phyloP scores from a whole-genome alignment of 2,888 invertebrate species.

The Xestia sexstrigata region DNA sequence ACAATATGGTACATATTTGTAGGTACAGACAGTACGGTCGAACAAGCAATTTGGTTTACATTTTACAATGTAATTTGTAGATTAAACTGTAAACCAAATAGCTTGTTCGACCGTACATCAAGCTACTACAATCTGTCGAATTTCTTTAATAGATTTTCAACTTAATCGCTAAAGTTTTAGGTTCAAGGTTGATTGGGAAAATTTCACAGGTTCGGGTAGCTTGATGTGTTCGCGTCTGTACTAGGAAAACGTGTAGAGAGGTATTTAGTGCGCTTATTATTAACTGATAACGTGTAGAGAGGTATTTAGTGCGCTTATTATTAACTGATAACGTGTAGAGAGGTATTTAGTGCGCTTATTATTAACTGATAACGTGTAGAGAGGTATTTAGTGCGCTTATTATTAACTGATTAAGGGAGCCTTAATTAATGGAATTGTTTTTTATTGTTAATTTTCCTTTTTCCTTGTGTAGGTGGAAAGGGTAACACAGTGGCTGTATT shows the following conservation, averaged over 20 bases:
- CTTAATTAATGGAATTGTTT: background rate
- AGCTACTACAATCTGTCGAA: too few species aligned
- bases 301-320: background rate
- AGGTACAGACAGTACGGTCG: background rate
- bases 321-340: conserved; percentile 22
- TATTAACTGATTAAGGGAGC: conserved; percentile 1
- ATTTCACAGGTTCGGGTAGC: too few species aligned
- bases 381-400: background rate
- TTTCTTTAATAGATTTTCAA: too few species aligned
- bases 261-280: background rate
- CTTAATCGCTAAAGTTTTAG: too few species aligned
- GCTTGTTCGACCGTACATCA: too few species aligned
- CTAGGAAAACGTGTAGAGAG: conserved; percentile 5
- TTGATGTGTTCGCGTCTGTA: background rate
- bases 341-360: background rate
- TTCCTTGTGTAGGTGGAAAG: background rate
- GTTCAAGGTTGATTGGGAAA: too few species aligned
- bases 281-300: conserved; percentile 25
- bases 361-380: conserved; percentile 22
- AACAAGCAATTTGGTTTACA: too few species aligned
- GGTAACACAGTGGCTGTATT: background rate
- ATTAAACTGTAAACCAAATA: too few species aligned
- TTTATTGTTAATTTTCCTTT: background rate
- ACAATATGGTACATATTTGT: background rate
- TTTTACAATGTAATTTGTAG: too few species aligned